Evolutionary conservation across 2,113 vertebrate species (phyloP), one percentile per base, ranked within the genome.

Genomic region (Glaucidium brasilianum): DNA sequence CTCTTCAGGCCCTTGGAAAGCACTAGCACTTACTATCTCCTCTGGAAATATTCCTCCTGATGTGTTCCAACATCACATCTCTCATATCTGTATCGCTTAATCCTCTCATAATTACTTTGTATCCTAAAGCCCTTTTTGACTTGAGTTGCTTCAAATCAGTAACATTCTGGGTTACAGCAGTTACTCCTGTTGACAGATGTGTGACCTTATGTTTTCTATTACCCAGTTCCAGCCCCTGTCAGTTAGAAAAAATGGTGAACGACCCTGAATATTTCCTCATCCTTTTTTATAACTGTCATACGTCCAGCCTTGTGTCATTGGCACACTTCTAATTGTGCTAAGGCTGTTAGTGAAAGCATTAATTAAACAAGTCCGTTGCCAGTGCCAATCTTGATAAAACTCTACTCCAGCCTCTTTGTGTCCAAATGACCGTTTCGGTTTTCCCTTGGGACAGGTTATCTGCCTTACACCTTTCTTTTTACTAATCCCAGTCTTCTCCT

Each of bases 301-400:
- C 68, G 68, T 79, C 66, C 56, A 32, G 67, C 73, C 50, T 10
- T 16, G 39, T 77, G 50, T 59, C 62, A 17, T 59, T 1, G 2
- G 45, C 32, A n/a, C 35, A 0, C 79, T 85, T n/a, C 26, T 68
- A 56, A 58, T 41, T 43, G 71, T 69, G 80, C 80, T 27, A 53
- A 37, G 79, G 49, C 72, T 27, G 29, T 47, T 59, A 45, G 81
- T 25, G 76, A 64, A 77, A 82, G 29, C 45, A 3, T 58, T 77
- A 68, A 89, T 89, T 89, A 95, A 91, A 53, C 43, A 29, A 85
- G 43, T 8, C 64, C 1, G 4, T 29, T 62, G 68, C 91, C 58
- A 14, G 68, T 32, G 88, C 88, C 66, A n/a, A 29, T 69, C 92
- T 89, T 82, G 89, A 94, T 86, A 78, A 69, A 86, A 59, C 37